Evolutionary conservation across 2,888 invertebrate genomes (phyloP), one percentile per base, ranked within the genome.

Genomic region (Pseudeuparius sepicola): DNA sequence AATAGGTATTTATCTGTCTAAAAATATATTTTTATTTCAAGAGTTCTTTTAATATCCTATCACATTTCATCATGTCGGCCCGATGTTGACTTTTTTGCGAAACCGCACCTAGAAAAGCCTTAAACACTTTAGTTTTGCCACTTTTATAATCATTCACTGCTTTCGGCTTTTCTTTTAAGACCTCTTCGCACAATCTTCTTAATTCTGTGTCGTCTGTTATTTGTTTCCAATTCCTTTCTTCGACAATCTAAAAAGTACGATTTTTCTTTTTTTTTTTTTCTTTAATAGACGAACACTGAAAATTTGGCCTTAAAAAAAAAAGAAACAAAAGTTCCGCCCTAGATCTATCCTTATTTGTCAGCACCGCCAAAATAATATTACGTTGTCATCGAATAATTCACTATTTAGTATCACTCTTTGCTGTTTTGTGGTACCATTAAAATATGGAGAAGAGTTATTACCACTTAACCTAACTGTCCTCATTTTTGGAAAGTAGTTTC

Each of bases 41-140:
- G 49, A 78, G 57, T 51, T 70, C 63, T 57, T 77, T 72, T 60
- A 84, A 63, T 50, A 72, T 71, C 48, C 65, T 60, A 33, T 69
- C 62, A 41, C 71, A 76, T 51, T 68, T 50, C 39, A 65, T 64
- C 80, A 83, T 83, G 55, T 86, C 75, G 23, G 77, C 73, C 54
- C 70, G 71, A 50, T 73, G 66, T 11, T 74, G 58, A 26, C 75
- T 72, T 42, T 64, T 62, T 50, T 70, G 71, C 34, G 66, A 67
- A 32, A 81, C 63, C 51, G 71, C 63, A 9, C 75, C 76, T 39
- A 76, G 55, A 39, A 87, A 66, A 16, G 75, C 74, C 50, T 70
- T 73, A 28, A 80, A 69, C 5, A 76, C 70, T 63, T 81, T 82
- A 1, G 56, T 59, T 61, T 85, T 85, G 4, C 86, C 86, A 6